phyloP scores from a whole-genome alignment of 2,113 vertebrate genomes.

The Parus major region DNA sequence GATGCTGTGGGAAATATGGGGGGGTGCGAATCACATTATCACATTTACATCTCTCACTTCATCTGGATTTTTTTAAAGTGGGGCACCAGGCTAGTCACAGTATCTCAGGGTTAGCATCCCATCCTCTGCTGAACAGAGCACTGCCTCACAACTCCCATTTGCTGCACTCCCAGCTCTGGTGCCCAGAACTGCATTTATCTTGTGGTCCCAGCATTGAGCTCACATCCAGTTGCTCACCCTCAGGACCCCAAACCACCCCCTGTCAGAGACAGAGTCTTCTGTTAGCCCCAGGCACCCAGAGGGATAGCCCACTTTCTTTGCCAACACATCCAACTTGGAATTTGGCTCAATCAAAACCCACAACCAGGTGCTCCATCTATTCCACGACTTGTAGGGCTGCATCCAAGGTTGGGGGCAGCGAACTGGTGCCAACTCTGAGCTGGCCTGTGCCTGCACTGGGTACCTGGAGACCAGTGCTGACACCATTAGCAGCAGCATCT shows the following conservation, averaged over 20 bases:
- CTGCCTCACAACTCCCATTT: background rate
- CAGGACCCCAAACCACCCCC: background rate
- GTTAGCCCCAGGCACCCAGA: background rate
- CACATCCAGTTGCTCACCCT: background rate
- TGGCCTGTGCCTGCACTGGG: background rate
- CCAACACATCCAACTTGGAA: background rate
- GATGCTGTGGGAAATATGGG: background rate
- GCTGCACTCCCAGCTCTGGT: background rate
- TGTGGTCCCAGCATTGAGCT: background rate
- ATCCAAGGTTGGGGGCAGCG: fast-evolving
- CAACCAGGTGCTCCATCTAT: background rate
- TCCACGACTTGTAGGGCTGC: fast-evolving
- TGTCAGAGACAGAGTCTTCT: background rate
- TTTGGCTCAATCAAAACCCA: background rate
- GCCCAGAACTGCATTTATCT: background rate
- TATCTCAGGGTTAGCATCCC: background rate
- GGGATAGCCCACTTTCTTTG: background rate
- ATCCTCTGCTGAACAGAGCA: background rate
- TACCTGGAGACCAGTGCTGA: background rate
- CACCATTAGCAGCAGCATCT: background rate
- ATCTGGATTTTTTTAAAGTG: background rate
- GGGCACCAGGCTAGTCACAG: background rate
- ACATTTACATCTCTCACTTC: background rate
- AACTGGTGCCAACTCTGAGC: background rate
- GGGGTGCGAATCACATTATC: background rate